Percentiles rank a stretch among this genome's conserved stretches.
phyloP scores from a whole-genome alignment of 1,140 invertebrate genomes.

The Lutraria rhynchaena region DNA sequence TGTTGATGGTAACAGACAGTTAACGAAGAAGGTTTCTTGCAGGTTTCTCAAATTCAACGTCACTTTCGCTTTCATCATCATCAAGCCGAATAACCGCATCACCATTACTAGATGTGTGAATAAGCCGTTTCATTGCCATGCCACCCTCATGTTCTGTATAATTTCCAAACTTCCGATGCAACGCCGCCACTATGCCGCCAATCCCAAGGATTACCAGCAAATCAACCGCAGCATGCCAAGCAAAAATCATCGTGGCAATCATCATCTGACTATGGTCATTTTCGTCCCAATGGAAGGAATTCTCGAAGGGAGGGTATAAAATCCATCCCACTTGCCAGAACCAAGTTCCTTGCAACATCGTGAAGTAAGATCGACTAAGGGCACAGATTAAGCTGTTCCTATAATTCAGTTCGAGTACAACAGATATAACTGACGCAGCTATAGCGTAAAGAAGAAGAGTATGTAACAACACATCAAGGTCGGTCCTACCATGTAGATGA shows the following conservation, averaged over 20 bases:
- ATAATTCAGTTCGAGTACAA: constrained; percentile 81
- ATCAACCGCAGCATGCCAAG: constrained; percentile 81
- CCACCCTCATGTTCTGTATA: constrained; percentile 64
- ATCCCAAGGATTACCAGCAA: constrained; percentile 78
- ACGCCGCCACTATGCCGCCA: constrained; percentile 71
- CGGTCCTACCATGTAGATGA: constrained; percentile 83
- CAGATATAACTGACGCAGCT: constrained; percentile 69
- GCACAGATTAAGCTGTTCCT: constrained; percentile 79
- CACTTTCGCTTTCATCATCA: constrained; percentile 71
- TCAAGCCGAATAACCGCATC: constrained; percentile 69
- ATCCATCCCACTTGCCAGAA: constrained; percentile 84
- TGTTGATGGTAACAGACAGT: too few relatives aligned
- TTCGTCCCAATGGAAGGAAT: constrained; percentile 79
- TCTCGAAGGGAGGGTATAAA: constrained; percentile 82
- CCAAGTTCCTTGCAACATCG: constrained; percentile 84
- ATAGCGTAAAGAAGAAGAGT: constrained; percentile 82
- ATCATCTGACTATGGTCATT: constrained; percentile 83
- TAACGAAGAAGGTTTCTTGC: constrained; percentile 40
- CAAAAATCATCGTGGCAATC: constrained; percentile 82
- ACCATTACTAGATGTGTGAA: constrained; percentile 71
- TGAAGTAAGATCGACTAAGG: constrained; percentile 80
- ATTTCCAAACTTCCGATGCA: constrained; percentile 61
- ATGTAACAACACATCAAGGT: constrained; percentile 83
- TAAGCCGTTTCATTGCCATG: constrained; percentile 67
- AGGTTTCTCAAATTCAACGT: constrained; percentile 69